Base-by-base conservation (phyloP, 2,113 vertebrate genomes). In the Leucosticte australis region DNA sequence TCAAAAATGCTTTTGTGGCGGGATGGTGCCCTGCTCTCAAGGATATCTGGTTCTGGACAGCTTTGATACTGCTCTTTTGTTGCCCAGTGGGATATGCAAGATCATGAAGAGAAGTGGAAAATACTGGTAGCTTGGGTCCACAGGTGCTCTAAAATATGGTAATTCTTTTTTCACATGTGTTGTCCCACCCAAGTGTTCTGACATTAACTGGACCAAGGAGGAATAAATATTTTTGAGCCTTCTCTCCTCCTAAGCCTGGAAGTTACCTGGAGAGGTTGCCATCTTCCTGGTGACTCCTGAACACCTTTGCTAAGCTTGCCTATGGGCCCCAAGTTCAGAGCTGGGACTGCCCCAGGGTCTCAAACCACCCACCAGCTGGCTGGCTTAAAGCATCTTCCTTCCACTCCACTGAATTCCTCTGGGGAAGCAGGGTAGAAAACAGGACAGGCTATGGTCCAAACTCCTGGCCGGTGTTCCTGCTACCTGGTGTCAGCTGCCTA, bases 111-210 rank as follows among this genome's bases (percentile, higher is more conserved):
- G 70, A 86, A 73, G 30, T 74, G 28, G 16, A 67, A 79, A 68
- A 57, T 69, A 46, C 0, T 44, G 67, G 37, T 70, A 80, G 27
- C 26, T 87, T 33, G 15, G 31, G 73, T 76, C 53, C 16, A 39
- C 26, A 30, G 30, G 13, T 35, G 8, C 14, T 88, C 47, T 83
- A 42, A 73, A 60, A 73, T 73, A 18, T 46, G 27, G 6, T n/a
- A 12, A 1, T 3, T 24, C 37, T 44, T 39, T 15, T 27, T n/a
- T 18, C 42, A 23, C 10, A 3, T 1, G 3, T 57, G 7, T 62
- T 81, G 31, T 49, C 35, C 15, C 5, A 12, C 13, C 4, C 39
- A 22, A 37, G 17, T 50, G 6, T 91, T 64, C 62, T 55, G 13
- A 11, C 47, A 53, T 10, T 69, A 87, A 70, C 10, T 67, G 22